Base-by-base conservation (phyloP, 2,888 invertebrate species). In the Noctua fimbriata region DNA sequence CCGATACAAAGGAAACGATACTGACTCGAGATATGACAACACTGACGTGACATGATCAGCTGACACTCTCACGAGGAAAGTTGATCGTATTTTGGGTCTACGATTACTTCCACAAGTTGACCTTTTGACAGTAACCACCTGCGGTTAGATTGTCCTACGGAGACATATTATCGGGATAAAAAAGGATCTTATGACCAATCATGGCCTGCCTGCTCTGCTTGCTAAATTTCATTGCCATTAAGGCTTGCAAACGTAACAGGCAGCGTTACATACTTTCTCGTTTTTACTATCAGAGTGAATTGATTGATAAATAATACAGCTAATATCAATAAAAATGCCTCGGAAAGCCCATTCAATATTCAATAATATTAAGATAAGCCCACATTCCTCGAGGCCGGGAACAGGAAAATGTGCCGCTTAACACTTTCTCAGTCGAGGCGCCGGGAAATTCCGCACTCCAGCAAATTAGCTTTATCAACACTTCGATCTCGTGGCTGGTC, bases 361-460 rank as follows among this genome's bases (percentile, higher is more conserved):
- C n/a, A 44, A 55, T 65, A 49, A 49, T 49, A 63, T 75, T 55
- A 72, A 66, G 66, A 55, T 58, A 71, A 47, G 58, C 28, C 36
- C 66, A 67, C 86, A 82, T 82, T 78, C 79, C 75, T n/a, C 49
- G 24, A 36, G 9, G 44, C n/a, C 41, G 32, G 67, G 24, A 71
- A 76, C 79, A 87, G 86, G 86, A 83, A 82, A 83, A 86, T 72
- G 73, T 74, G 55, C 47, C 76, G 14, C 73, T n/a, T 55, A 78
- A 41, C 69, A 82, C 86, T 84, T 78, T 82, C 86, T 77, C 82
- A 60, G 67, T 2, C 21, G 21, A 36, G 47, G 60, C 80, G 66
- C 16, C 58, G 82, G 88, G 89, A 84, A 87, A 79, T 80, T 73
- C 82, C 87, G 58, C 76, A 73, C 72, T 79, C 78, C 28, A 60